Percentiles rank a stretch among this genome's conserved stretches.
Conservation (phyloP, 1,140 invertebrate species). For the Macrotrachela quadricornifera region DNA sequence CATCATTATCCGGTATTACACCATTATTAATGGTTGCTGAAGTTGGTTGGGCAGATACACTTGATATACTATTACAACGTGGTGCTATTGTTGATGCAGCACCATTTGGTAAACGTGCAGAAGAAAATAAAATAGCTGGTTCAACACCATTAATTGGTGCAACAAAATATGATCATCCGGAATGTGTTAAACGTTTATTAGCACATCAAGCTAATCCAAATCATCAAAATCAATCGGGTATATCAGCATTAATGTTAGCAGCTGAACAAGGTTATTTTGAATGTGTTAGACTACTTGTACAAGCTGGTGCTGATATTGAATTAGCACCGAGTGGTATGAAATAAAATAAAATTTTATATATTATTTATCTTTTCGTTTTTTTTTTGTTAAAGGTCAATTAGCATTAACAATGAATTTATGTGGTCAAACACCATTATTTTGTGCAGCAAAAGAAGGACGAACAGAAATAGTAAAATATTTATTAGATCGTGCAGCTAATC, state of each 20-base stretch:
- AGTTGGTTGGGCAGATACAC: slow-evolving; percentile 8
- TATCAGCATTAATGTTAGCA: slow-evolving; percentile 8
- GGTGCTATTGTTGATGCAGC: slow-evolving; percentile 8
- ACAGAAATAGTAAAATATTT: slow-evolving; percentile 77
- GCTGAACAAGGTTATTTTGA: slow-evolving; percentile 7
- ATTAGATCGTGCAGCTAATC: slow-evolving; percentile 41
- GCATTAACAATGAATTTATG: slow-evolving; percentile 8
- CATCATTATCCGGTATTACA: slow-evolving; percentile 6
- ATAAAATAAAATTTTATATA: too few species aligned
- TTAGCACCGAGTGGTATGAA: slow-evolving; percentile 6
- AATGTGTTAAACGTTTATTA: slow-evolving; percentile 1
- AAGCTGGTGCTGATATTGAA: slow-evolving; percentile 1
- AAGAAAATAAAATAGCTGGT: slow-evolving; percentile 9
- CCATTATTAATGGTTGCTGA: slow-evolving; percentile 9
- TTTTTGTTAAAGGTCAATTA: neutral
- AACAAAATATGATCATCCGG: slow-evolving; percentile 9
- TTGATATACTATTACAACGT: slow-evolving; percentile 2
- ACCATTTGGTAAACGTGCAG: slow-evolving; percentile 1
- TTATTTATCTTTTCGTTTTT: too few species aligned
- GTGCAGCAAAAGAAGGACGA: slow-evolving; percentile 96
- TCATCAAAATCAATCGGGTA: slow-evolving; percentile 9
- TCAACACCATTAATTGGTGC: slow-evolving; percentile 8
- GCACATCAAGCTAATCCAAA: slow-evolving; percentile 7
- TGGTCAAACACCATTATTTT: slow-evolving; percentile 63
- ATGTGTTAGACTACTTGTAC: slow-evolving; percentile 4